Evolutionary conservation across 2,888 invertebrate species (phyloP).

Genomic region (Incurvaria masculella): DNA sequence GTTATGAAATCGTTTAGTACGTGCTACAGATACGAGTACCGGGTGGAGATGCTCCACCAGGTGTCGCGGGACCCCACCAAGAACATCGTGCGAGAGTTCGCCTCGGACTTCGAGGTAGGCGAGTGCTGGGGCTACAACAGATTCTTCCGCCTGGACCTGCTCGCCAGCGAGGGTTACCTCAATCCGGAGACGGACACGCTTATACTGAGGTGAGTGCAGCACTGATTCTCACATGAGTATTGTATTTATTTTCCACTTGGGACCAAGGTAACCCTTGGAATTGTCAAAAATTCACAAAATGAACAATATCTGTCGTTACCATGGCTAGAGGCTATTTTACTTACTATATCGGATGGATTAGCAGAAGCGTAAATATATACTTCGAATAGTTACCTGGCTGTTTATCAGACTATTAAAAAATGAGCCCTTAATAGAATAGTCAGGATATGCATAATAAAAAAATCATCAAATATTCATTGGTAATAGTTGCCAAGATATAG

Average conservation of each 20-base stretch:
- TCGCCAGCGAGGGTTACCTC: constrained; percentile 88
- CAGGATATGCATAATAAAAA: too few species aligned
- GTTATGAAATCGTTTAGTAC: constrained; percentile 40
- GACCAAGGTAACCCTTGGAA: neutral
- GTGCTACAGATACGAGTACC: constrained; percentile 75
- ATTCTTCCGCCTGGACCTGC: constrained; percentile 85
- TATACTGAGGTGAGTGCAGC: constrained; percentile 66
- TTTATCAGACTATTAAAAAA: too few species aligned
- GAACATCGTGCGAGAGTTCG: constrained; percentile 92
- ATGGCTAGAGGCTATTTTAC: too few species aligned
- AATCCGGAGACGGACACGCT: constrained; percentile 81
- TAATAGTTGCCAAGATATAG: too few species aligned
- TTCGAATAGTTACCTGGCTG: too few species aligned
- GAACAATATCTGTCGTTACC: too few species aligned
- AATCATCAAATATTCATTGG: too few species aligned
- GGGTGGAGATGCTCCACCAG: constrained; percentile 94
- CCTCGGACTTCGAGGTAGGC: constrained; percentile 93
- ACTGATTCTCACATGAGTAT: too few species aligned
- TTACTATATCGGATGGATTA: too few species aligned
- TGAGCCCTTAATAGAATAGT: too few species aligned
- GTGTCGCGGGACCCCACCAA: constrained; percentile 76
- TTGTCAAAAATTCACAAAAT: too few species aligned
- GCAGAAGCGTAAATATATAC: too few species aligned
- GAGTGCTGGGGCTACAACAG: constrained; percentile 97
- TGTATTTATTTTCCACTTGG: neutral